phyloP scores from a whole-genome alignment of 2,888 invertebrate species.

The Exocentrus adspersus region DNA sequence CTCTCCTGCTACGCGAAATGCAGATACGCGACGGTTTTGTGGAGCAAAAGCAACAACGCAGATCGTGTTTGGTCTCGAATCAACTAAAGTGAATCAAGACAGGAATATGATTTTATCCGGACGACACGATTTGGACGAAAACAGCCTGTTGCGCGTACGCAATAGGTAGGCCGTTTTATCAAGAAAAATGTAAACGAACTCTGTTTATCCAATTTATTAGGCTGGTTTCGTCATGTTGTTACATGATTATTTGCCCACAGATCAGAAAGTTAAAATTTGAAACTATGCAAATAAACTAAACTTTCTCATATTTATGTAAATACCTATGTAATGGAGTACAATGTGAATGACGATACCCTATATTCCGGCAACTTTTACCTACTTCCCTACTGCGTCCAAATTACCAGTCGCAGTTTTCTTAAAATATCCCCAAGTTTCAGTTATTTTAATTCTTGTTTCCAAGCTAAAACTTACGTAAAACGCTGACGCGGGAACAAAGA shows the following conservation, averaged over 20 bases:
- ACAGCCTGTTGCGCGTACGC: slow-evolving; percentile 22
- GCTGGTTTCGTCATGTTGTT: neutral
- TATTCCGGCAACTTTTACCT: too few species aligned
- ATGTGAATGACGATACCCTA: too few species aligned
- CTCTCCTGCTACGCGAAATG: slow-evolving; percentile 15
- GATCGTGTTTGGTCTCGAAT: slow-evolving; percentile 14
- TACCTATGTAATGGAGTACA: too few species aligned
- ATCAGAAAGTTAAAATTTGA: too few species aligned
- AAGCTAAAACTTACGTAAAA: slow-evolving; percentile 76
- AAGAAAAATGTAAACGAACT: neutral
- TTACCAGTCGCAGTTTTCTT: too few species aligned
- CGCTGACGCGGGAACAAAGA: slow-evolving; percentile 73
- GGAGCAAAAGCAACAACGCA: slow-evolving; percentile 18
- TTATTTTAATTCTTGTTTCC: too few species aligned
- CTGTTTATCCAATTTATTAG: neutral
- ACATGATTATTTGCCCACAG: too few species aligned
- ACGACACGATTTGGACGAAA: slow-evolving; percentile 6
- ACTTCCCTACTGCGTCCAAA: too few species aligned
- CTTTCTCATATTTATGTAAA: too few species aligned
- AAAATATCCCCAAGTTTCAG: too few species aligned
- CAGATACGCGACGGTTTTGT: slow-evolving; percentile 21
- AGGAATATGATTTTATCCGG: slow-evolving; percentile 25
- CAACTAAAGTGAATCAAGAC: slow-evolving; percentile 25
- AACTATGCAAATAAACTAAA: too few species aligned
- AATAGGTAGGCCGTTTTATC: neutral